Evolutionary conservation across 1,140 invertebrate genomes (phyloP), one percentile per base, ranked within the genome.

Genomic region (Thereuonema tuberculata): DNA sequence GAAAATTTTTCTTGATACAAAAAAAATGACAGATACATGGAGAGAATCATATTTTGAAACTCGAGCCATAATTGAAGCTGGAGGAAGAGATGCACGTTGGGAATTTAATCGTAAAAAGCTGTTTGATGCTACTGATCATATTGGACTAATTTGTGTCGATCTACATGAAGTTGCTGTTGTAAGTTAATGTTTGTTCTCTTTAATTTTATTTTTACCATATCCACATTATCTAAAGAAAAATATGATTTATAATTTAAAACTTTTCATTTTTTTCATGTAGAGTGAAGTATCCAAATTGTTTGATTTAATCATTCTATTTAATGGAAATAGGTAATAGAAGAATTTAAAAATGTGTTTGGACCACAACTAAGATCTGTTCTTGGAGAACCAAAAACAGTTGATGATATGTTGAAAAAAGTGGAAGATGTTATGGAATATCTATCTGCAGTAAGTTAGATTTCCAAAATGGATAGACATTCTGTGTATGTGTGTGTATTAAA

Each of bases 291-390:
- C n/a, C n/a, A n/a, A n/a, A n/a, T n/a, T n/a, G n/a, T n/a, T n/a
- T 24, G n/a, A 25, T 15, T 53, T 43, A 17, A 50, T 24, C 46
- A 17, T 54, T 58, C n/a, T n/a, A n/a, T n/a, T 57, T 53, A 23
- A 49, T n/a, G n/a, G n/a, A n/a, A 69, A 52, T 56, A 84, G 80
- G 80, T 87, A 0, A 75, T 92, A 0, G 81, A 86, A 67, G 86
- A 93, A 68, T 93, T 93, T 67, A 83, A 89, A 68, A 90, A 91
- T 62, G 86, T 93, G 52, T 93, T 95, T 69, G 87, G 89, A 0
- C 76, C 82, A 2, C 85, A 93, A 67, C 72, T 95, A 0, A 89
- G 90, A 68, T 82, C 86, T 0, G 84, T 93, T 14, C 87, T 92
- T 21, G 83, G 81, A 57, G 86, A 92, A 70, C 86, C 88, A 0